A percentile compares a stretch with the other conserved stretches of the same genome.
phyloP scores from a whole-genome alignment of 2,888 invertebrate genomes.

The Napeogenes inachia region DNA sequence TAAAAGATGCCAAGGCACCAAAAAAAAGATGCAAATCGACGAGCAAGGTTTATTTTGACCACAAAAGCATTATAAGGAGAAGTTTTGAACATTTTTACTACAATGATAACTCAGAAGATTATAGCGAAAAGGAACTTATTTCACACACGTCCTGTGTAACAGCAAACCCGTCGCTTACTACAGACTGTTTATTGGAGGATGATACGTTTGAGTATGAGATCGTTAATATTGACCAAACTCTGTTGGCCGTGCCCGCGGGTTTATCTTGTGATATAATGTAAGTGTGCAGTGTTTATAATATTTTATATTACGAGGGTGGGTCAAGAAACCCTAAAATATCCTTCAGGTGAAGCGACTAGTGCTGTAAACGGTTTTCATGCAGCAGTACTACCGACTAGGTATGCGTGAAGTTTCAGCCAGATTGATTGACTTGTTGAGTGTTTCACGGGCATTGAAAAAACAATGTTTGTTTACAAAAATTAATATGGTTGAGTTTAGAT shows the following conservation, averaged over 20 bases:
- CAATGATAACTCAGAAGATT: constrained; percentile 45
- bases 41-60: constrained; percentile 49
- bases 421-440: no score
- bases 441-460: no score
- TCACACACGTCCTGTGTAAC: constrained; percentile 36
- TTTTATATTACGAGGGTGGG: no score
- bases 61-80: constrained; percentile 28
- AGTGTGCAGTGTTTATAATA: constrained; percentile 29
- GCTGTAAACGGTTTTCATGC: no score
- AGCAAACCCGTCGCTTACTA: constrained; percentile 34
- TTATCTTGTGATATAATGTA: constrained; percentile 38
- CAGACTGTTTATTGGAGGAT: constrained; percentile 47
- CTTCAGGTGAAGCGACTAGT: no score
- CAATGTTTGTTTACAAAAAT: no score
- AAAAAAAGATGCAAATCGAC: constrained; percentile 26
- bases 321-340: no score
- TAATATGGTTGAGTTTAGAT: no score
- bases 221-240: constrained; percentile 56
- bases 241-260: constrained; percentile 43
- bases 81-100: constrained; percentile 39
- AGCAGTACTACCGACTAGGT: no score
- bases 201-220: constrained; percentile 70
- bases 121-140: constrained; percentile 37
- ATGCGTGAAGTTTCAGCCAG: no score
- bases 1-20: constrained; percentile 29